These are phyloP conservation scores for Tarsius wallacei DNA, from an alignment of 2,797 vertebrate genomes.

Conservation along the genomic window DNA sequence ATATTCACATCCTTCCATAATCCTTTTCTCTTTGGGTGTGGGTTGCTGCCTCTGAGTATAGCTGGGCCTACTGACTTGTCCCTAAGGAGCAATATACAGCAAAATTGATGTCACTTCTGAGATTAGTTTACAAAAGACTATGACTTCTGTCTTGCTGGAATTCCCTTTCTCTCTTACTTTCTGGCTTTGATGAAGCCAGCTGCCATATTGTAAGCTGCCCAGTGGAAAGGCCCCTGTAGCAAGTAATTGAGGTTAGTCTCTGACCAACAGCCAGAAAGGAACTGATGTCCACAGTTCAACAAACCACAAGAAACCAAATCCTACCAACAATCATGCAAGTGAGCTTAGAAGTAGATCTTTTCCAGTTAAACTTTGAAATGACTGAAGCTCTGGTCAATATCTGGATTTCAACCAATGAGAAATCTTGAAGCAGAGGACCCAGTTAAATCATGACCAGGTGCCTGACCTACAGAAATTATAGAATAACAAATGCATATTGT, in stretches of 20 bases:
- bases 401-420: background rate
- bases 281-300: background rate
- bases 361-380: background rate
- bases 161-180: background rate
- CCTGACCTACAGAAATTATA: background rate
- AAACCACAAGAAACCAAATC: constrained; percentile 20
- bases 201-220: background rate
- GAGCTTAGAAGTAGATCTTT: constrained; percentile 8
- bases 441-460: background rate
- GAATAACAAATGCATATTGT: constrained; percentile 28
- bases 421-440: constrained; percentile 10
- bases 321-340: background rate
- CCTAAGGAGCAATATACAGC: background rate
- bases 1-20: constrained; percentile 40
- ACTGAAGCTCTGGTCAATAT: background rate
- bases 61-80: background rate
- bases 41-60: background rate
- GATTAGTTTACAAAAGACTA: constrained; percentile 53
- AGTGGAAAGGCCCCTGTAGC: background rate
- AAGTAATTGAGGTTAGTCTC: constrained; percentile 32
- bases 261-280: background rate
- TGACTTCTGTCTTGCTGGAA: background rate
- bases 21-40: background rate
- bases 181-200: constrained; percentile 16
- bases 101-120: constrained; percentile 46